phyloP scores from a whole-genome alignment of 2,797 vertebrate genomes.

The Lophotriccus pileatus region DNA sequence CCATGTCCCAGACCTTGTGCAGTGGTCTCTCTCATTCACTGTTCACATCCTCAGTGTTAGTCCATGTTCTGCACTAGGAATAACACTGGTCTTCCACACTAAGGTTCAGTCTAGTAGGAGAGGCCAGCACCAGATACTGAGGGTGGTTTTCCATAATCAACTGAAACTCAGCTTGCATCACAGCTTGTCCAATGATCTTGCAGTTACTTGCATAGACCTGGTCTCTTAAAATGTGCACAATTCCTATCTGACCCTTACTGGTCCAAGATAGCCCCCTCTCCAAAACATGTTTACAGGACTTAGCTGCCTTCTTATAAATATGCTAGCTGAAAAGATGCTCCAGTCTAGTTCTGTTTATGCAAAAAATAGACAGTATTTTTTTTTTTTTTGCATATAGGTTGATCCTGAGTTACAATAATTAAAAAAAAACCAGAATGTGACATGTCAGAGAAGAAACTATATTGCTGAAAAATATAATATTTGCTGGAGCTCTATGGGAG shows the following conservation, averaged over 20 bases:
- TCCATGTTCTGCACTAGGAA: not conserved
- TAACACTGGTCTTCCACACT: not conserved
- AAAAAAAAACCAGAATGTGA: not conserved
- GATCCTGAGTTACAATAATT: not conserved
- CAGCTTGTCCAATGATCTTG: not conserved
- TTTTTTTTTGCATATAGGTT: not conserved
- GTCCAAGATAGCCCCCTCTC: not conserved
- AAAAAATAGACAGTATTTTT: not conserved
- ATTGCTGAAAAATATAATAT: not conserved
- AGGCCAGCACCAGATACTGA: not conserved
- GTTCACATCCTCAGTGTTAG: not conserved
- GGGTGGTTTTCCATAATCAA: not conserved
- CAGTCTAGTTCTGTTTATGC: not conserved
- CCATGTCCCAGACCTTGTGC: rapidly evolving
- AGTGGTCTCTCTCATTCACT: not conserved
- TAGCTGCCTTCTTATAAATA: not conserved
- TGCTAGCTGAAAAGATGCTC: not conserved
- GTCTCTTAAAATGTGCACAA: not conserved
- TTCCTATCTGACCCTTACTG: no score
- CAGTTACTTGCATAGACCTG: not conserved
- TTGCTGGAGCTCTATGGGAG: not conserved
- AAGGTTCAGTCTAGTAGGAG: no score
- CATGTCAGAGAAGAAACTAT: not conserved
- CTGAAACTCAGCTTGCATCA: not conserved
- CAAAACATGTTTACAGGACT: not conserved